A percentile compares a stretch with the other conserved stretches of the same genome.
Evolutionary conservation across 53 echinoderm and acorn worm species (phyloP).

Genomic region (Arbacia lixula): DNA sequence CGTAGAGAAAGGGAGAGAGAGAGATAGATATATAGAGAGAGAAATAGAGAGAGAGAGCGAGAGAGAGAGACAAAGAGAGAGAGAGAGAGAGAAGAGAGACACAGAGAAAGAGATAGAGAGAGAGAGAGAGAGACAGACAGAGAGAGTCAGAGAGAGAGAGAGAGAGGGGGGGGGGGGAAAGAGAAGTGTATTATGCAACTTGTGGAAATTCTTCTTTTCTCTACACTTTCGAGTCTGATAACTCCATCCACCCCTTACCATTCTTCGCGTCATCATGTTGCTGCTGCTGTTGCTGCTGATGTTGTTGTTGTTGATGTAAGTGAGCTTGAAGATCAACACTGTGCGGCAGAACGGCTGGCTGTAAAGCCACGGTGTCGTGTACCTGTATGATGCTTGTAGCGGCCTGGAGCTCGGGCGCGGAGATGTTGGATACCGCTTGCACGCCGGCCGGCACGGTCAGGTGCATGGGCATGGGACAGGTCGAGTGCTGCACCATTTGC

Average conservation of each 20-base stretch:
- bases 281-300: not conserved
- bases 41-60: too few relatives aligned
- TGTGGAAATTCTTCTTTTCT: too few relatives aligned
- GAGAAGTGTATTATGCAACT: too few relatives aligned
- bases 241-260: conserved; percentile 10
- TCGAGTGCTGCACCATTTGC: conserved; percentile 27
- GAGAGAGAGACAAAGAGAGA: too few relatives aligned
- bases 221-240: too few relatives aligned
- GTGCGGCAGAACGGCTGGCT: conserved; percentile 30
- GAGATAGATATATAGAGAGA: too few relatives aligned
- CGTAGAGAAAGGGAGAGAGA: too few relatives aligned
- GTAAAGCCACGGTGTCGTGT: conserved; percentile 23
- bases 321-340: conserved; percentile 24
- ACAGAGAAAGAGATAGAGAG: too few relatives aligned
- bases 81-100: too few relatives aligned
- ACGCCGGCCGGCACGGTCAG: conserved; percentile 1
- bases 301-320: conserved; percentile 10
- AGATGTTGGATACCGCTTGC: not conserved
- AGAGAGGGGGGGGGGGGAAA: too few relatives aligned
- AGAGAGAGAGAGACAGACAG: too few relatives aligned
- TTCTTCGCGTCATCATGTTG: conserved; percentile 7
- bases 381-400: conserved; percentile 26
- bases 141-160: too few relatives aligned
- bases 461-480: conserved; percentile 38
- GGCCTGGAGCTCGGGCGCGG: not conserved